Base-by-base conservation (phyloP, 2,797 vertebrate genomes). In the Simalia tracyae region DNA sequence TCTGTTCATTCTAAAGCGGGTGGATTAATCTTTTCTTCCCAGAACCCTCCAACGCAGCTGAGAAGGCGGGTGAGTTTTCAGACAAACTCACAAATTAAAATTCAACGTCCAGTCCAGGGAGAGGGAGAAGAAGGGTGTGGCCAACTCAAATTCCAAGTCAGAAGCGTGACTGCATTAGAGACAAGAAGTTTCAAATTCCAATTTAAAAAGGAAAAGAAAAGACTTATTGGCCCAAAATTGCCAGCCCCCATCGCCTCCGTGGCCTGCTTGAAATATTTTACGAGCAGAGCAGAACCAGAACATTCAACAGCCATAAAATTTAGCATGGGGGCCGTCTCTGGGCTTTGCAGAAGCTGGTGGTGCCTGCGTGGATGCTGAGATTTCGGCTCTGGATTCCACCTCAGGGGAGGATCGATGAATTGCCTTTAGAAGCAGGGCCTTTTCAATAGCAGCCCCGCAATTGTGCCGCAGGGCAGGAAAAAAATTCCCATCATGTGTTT, bases 1-100 rank as follows among this genome's bases (percentile, higher is more conserved):
- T 54, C 64, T 57, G 59, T 60, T 66, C 91, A 0, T 54, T 86
- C 54, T 50, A 54, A 2, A 81, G 84, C 87, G 0, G 0, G 0
- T 61, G 0, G 0, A 46, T 85, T 54, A 64, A 0, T 7, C n/a
- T 84, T 57, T 22, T 22, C 12, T 17, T 17, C 46, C 3, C 14
- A 42, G 86, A 88, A 46, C 89, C 11, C 0, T 0, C 2, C 0
- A 0, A 28, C 28, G 36, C 0, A 46, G 4, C 4, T 0, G 46
- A n/a, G 85, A 17, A 85, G 90, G 42, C 0, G 0, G 50, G 22
- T n/a, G 36, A 11, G 19, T 57, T 89, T 88, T 5, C 61, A 87
- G 36, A 57, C 8, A n/a, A 59, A 17, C 57, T 59, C 57, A 17
- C 14, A 59, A 59, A 17, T 17, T 59, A 59, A 60, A 60, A 60